A percentile compares a stretch with the other conserved stretches of the same genome.
Evolutionary conservation across 2,888 invertebrate genomes (phyloP).

Genomic region (Spicauda simplicius): DNA sequence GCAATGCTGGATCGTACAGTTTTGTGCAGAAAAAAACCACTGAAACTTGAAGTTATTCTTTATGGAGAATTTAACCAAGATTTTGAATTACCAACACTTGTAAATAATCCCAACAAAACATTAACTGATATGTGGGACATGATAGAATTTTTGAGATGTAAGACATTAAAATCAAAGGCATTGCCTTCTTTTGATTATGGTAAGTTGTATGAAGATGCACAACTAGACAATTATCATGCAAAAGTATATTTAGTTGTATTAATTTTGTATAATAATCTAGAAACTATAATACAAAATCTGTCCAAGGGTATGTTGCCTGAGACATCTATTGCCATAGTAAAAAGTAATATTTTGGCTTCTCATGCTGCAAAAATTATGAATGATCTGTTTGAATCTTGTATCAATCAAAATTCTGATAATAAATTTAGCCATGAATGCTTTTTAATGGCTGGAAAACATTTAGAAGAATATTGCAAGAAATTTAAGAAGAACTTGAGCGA

Average conservation of each 20-base stretch:
- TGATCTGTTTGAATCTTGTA: conserved; percentile 47
- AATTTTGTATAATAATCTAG: conserved; percentile 53
- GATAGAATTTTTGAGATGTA: conserved; percentile 64
- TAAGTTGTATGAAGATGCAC: conserved; percentile 52
- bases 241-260: conserved; percentile 65
- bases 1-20: conserved; percentile 58
- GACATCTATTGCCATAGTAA: conserved; percentile 55
- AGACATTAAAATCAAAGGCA: conserved; percentile 58
- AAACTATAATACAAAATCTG: conserved; percentile 49
- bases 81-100: conserved; percentile 49
- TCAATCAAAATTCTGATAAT: conserved; percentile 43
- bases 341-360: conserved; percentile 59
- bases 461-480: conserved; percentile 61
- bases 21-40: conserved; percentile 55
- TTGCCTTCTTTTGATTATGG: conserved; percentile 57
- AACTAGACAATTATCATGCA: conserved; percentile 58
- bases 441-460: conserved; percentile 56
- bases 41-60: conserved; percentile 60
- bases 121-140: conserved; percentile 66
- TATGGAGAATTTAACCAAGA: conserved; percentile 46
- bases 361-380: conserved; percentile 57
- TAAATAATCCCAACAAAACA: conserved; percentile 59
- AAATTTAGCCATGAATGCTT: conserved; percentile 55
- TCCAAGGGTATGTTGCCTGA: conserved; percentile 54
- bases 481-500: conserved; percentile 49